Conservation (phyloP, 1,140 invertebrate species). For the Heliothis virescens region DNA sequence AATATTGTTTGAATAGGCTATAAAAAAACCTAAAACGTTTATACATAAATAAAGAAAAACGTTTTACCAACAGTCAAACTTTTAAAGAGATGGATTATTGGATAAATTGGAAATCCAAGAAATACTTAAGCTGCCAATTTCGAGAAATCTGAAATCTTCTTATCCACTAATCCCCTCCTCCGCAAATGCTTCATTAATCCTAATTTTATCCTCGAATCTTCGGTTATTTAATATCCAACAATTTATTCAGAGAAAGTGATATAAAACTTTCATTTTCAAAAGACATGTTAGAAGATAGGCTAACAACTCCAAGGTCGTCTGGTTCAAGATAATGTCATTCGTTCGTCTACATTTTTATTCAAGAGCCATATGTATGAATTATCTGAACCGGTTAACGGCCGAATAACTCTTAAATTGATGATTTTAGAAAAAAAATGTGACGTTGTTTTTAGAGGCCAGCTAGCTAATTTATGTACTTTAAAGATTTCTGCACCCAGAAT, state of each 20-base stretch:
- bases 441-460: not conserved
- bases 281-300: slow-evolving; percentile 48
- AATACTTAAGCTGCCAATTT: not conserved
- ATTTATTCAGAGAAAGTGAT: slow-evolving; percentile 38
- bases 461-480: slow-evolving; percentile 13
- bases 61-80: too few species aligned
- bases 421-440: slow-evolving; percentile 1
- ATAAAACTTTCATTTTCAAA: slow-evolving; percentile 56
- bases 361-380: slow-evolving; percentile 25
- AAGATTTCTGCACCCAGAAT: slow-evolving; percentile 13
- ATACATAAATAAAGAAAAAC: too few species aligned
- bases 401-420: not conserved
- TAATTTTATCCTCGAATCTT: too few species aligned
- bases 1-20: too few species aligned
- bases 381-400: slow-evolving; percentile 36
- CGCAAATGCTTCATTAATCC: too few species aligned
- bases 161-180: not conserved
- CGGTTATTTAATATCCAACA: not conserved
- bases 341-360: slow-evolving; percentile 48
- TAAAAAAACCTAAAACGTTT: too few species aligned
- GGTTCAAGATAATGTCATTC: slow-evolving; percentile 57
- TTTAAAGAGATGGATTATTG: too few species aligned
- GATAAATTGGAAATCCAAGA: not conserved
- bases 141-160: not conserved
- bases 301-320: slow-evolving; percentile 55